Percentiles rank a stretch among this genome's conserved stretches.
Evolutionary conservation across 2,113 vertebrate species (phyloP).

Genomic region (Callipepla squamata): DNA sequence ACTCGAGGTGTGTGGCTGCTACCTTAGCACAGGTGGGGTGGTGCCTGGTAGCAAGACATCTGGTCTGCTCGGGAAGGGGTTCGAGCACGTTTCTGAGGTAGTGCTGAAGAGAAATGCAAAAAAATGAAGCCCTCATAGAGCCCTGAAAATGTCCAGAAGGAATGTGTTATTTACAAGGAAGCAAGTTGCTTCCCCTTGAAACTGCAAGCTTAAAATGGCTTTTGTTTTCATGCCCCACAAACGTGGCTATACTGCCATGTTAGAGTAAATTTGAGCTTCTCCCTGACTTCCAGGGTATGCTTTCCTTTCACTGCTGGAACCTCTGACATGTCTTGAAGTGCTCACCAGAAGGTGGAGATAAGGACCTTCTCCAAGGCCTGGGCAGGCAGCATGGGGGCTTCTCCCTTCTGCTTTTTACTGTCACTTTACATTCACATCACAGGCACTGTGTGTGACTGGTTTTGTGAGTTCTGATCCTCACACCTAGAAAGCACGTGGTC

Average conservation of each 20-base stretch:
- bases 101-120: too few species aligned
- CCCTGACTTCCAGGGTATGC: neutral
- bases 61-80: neutral
- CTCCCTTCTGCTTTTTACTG: neutral
- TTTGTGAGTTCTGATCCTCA: neutral
- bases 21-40: neutral
- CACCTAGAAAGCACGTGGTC: neutral
- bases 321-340: neutral
- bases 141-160: neutral
- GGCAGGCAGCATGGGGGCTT: neutral
- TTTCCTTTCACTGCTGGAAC: neutral
- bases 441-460: accelerated
- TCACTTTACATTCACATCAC: neutral
- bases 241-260: accelerated
- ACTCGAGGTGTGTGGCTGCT: neutral
- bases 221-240: neutral
- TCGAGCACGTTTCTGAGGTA: too few species aligned
- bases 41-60: neutral
- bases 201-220: neutral
- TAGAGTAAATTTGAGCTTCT: neutral
- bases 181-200: neutral
- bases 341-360: constrained; percentile 63
- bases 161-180: neutral
- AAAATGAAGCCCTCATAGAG: too few species aligned
- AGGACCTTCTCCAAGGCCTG: neutral